Conservation (phyloP, 2,888 invertebrate genomes). For the Lingula anatina region DNA sequence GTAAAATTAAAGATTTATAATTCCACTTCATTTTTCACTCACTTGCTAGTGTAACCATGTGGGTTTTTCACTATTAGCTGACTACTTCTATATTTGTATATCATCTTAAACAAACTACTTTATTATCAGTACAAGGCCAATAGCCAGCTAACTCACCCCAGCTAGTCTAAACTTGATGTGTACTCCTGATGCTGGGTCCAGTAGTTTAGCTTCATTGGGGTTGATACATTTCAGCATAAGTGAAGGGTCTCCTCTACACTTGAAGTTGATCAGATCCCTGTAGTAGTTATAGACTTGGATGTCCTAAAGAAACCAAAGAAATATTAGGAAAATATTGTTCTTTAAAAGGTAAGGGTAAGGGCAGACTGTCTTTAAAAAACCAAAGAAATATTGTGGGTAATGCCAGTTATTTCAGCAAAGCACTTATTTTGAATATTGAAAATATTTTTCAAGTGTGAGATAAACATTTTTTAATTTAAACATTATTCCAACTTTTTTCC, state of each 20-base stretch:
- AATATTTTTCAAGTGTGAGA: too few relatives aligned
- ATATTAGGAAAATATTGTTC: neutral
- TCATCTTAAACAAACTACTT: too few relatives aligned
- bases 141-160: slow-evolving; percentile 48
- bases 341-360: neutral
- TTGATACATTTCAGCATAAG: slow-evolving; percentile 50
- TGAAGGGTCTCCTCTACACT: slow-evolving; percentile 44
- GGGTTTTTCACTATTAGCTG: too few relatives aligned
- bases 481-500: too few relatives aligned
- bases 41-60: too few relatives aligned
- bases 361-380: neutral
- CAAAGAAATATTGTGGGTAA: neutral
- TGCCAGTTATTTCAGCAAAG: too few relatives aligned
- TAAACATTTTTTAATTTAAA: too few relatives aligned
- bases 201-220: slow-evolving; percentile 48
- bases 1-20: too few relatives aligned
- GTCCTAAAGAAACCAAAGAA: slow-evolving; percentile 31
- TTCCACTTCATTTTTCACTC: too few relatives aligned
- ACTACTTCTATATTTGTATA: too few relatives aligned
- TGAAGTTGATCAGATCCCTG: slow-evolving; percentile 49
- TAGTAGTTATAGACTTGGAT: slow-evolving; percentile 51
- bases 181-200: slow-evolving; percentile 48
- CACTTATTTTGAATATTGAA: too few relatives aligned
- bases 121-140: too few relatives aligned
- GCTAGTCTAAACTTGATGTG: slow-evolving; percentile 50